These are phyloP conservation scores for Paedocypris sp. DNA, from an alignment of 2,113 vertebrate species.

Conservation along the genomic window DNA sequence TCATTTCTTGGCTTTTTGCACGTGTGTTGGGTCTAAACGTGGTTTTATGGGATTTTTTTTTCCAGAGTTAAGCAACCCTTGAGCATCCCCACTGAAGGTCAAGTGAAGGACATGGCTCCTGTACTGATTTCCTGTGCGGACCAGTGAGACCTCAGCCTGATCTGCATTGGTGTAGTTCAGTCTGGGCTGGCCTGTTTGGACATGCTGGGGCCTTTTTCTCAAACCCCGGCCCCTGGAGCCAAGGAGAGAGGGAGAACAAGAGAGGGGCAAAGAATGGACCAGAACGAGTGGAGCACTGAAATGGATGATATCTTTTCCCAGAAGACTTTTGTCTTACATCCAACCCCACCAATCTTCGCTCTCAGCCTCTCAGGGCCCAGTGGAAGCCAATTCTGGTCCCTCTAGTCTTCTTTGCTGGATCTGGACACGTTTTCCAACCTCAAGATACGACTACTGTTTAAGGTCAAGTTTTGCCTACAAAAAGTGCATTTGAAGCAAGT, in stretches of 20 bases:
- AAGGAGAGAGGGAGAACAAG: conserved; percentile 31
- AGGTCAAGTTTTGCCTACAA: conserved; percentile 48
- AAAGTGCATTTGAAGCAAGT: conserved; percentile 42
- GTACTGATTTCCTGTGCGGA: conserved; percentile 98
- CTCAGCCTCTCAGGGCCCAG: conserved; percentile 32
- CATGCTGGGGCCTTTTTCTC: conserved; percentile 55
- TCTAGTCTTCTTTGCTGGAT: conserved; percentile 41
- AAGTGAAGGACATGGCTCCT: conserved; percentile 88
- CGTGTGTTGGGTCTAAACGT: background rate
- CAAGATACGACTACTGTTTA: conserved; percentile 44
- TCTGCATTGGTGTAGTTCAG: conserved; percentile 7
- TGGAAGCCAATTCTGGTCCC: conserved; percentile 40
- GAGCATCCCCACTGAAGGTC: conserved; percentile 71
- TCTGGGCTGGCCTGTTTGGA: conserved; percentile 48
- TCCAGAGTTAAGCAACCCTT: conserved; percentile 82
- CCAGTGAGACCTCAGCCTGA: conserved; percentile 74
- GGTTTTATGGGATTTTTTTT: too few relatives aligned
- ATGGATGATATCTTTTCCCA: conserved; percentile 2
- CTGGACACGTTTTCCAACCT: conserved; percentile 42
- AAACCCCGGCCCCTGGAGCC: conserved; percentile 61
- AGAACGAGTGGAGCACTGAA: background rate
- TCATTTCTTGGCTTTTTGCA: background rate
- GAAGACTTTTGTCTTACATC: conserved; percentile 1
- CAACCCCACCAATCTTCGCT: background rate
- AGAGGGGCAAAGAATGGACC: background rate